Evolutionary conservation across 2,113 vertebrate species (phyloP).

Genomic region (Myrmecophaga tridactyla): DNA sequence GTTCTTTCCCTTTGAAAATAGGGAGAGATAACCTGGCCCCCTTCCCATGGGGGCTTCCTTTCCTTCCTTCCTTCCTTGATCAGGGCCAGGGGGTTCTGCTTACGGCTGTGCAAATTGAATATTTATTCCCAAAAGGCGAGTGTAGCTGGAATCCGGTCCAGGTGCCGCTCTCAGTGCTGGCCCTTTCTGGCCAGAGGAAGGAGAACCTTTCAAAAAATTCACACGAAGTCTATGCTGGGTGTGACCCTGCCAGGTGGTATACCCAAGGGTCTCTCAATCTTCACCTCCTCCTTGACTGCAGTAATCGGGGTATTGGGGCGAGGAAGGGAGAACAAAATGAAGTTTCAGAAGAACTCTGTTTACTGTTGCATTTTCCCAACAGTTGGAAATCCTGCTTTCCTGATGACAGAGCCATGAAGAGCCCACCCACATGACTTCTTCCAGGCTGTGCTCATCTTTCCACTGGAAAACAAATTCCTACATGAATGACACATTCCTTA

Average conservation of each 20-base stretch:
- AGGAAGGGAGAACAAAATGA: neutral
- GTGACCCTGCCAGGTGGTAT: neutral
- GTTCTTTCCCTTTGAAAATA: neutral
- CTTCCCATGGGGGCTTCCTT: neutral
- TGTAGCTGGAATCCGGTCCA: neutral
- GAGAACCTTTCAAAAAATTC: neutral
- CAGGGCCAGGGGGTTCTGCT: neutral
- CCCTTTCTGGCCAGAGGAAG: neutral
- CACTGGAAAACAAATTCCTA: conserved; percentile 23
- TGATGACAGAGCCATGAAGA: neutral
- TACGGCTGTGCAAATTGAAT: neutral
- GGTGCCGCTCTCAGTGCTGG: neutral
- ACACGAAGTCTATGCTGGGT: neutral
- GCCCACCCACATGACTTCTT: neutral
- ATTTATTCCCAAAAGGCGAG: neutral
- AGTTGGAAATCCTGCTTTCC: conserved; percentile 26
- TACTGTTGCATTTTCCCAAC: neutral
- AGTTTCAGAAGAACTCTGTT: neutral
- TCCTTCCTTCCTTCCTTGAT: neutral
- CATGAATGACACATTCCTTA: conserved; percentile 39
- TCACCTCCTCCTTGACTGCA: neutral
- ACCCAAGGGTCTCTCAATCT: neutral
- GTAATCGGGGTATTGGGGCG: neutral
- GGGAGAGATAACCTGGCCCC: neutral
- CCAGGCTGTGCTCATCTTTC: neutral